phyloP scores from a whole-genome alignment of 2,113 vertebrate genomes.

The Leptobrachium ailaonicum region DNA sequence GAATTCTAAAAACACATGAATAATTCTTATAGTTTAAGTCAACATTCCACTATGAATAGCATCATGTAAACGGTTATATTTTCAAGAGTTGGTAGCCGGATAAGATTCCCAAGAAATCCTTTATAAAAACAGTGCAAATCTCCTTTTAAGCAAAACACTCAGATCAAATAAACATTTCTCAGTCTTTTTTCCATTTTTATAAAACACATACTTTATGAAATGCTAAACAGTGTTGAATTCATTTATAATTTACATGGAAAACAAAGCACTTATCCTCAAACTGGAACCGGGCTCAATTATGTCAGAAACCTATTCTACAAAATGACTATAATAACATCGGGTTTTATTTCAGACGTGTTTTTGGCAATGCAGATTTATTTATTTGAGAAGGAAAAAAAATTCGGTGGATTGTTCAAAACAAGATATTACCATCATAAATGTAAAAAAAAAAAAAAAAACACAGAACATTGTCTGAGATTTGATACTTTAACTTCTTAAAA shows the following conservation, averaged over 20 bases:
- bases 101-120: too few species aligned
- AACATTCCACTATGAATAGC: too few species aligned
- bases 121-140: background rate
- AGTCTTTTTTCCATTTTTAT: constrained; percentile 1
- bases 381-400: background rate
- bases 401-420: background rate
- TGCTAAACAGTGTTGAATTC: background rate
- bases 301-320: constrained; percentile 1
- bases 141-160: background rate
- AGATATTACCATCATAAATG: constrained; percentile 1
- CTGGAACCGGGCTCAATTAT: background rate
- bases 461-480: too few species aligned
- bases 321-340: constrained; percentile 26
- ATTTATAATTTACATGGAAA: constrained; percentile 25
- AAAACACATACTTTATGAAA: background rate
- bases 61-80: too few species aligned
- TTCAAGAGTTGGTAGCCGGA: too few species aligned
- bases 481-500: too few species aligned
- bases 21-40: too few species aligned
- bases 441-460: constrained; percentile 13
- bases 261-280: background rate
- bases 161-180: background rate
- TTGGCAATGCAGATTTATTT: background rate
- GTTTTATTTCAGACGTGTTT: constrained; percentile 24
- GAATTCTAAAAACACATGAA: too few species aligned